Conservation (phyloP, 1,140 invertebrate species). For the Polypedilum vanderplanki region DNA sequence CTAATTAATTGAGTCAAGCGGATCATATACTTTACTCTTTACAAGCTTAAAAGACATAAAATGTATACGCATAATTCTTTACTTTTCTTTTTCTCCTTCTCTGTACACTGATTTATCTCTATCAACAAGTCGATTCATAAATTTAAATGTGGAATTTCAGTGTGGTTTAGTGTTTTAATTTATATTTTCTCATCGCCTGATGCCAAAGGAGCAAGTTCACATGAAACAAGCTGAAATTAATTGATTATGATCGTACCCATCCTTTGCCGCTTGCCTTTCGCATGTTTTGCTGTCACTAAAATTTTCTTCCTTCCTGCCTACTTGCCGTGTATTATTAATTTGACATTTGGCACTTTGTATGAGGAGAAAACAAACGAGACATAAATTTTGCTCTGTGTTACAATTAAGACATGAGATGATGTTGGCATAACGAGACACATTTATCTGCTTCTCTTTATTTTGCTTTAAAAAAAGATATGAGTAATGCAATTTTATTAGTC, state of each 20-base stretch:
- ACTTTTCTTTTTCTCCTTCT: neutral
- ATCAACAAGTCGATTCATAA: slow-evolving; percentile 7
- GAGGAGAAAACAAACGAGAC: neutral
- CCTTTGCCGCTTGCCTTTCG: neutral
- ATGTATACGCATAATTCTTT: neutral
- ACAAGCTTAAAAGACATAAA: neutral
- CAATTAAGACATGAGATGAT: too few species aligned
- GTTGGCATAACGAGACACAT: too few species aligned
- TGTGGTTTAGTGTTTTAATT: neutral
- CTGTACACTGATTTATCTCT: neutral
- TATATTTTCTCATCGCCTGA: neutral
- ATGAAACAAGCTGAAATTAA: neutral
- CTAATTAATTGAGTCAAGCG: slow-evolving; percentile 27
- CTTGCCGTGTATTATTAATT: neutral
- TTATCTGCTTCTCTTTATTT: too few species aligned
- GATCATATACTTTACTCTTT: neutral
- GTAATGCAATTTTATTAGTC: too few species aligned
- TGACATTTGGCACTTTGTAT: neutral
- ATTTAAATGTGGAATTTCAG: slow-evolving; percentile 6
- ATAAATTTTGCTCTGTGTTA: neutral
- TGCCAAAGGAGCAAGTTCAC: neutral
- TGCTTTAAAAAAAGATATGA: too few species aligned
- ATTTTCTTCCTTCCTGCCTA: neutral
- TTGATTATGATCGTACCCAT: neutral
- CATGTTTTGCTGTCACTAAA: neutral